These are phyloP conservation scores for Barbus barbus DNA, from an alignment of 2,113 vertebrate genomes.

Conservation along the genomic window DNA sequence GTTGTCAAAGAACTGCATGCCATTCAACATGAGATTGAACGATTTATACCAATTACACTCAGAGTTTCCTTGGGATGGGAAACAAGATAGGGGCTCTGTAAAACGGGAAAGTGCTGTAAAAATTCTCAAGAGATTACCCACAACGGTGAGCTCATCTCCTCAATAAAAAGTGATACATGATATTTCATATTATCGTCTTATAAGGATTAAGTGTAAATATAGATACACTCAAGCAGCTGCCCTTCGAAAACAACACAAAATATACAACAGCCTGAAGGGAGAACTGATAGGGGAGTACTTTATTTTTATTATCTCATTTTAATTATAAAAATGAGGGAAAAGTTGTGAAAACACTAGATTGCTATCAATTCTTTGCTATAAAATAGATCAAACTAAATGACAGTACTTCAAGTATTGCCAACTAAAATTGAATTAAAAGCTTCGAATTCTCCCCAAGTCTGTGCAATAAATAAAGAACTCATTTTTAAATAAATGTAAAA, in stretches of 20 bases:
- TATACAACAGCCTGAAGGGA: background rate
- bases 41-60: background rate
- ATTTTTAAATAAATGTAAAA: too few species aligned
- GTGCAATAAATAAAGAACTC: too few species aligned
- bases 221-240: background rate
- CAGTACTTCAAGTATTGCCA: too few species aligned
- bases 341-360: background rate
- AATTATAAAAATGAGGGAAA: background rate
- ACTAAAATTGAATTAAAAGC: too few species aligned
- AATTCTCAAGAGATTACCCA: background rate
- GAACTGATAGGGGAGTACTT: background rate
- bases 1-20: background rate
- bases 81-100: conserved; percentile 7
- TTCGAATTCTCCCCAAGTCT: too few species aligned
- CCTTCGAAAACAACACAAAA: background rate
- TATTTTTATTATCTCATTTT: background rate
- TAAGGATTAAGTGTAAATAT: conserved; percentile 4
- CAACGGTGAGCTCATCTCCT: conserved; percentile 1
- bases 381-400: too few species aligned
- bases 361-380: background rate
- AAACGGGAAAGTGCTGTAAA: background rate
- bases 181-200: background rate
- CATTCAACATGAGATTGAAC: background rate
- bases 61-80: background rate
- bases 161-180: background rate